These are phyloP conservation scores for Prenolepis imparis DNA, from an alignment of 2,888 invertebrate genomes.

Conservation along the genomic window DNA sequence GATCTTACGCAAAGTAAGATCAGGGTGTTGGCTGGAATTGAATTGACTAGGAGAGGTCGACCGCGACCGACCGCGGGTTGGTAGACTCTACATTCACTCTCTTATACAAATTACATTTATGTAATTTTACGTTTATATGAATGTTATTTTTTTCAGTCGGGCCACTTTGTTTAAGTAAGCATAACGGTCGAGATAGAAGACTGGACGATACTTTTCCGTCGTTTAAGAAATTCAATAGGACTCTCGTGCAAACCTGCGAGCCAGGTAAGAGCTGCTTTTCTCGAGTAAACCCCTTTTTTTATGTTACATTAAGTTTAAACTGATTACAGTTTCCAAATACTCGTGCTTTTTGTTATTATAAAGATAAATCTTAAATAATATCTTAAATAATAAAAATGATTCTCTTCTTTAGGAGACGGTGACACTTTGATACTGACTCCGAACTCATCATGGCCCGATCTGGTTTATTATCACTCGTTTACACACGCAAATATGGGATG, in stretches of 20 bases:
- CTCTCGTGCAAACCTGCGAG: conserved; percentile 91
- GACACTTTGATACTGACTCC: conserved; percentile 93
- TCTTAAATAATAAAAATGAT: background rate
- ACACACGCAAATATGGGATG: conserved; percentile 98
- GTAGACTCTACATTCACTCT: background rate
- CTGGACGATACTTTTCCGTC: conserved; percentile 92
- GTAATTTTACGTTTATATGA: background rate
- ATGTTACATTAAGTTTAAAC: background rate
- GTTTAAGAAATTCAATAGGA: conserved; percentile 95
- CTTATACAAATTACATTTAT: background rate
- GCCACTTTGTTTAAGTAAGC: conserved; percentile 91
- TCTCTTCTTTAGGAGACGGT: conserved; percentile 87
- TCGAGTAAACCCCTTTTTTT: background rate
- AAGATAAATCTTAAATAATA: background rate
- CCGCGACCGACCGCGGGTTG: conserved; percentile 91
- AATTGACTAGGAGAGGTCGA: conserved; percentile 93
- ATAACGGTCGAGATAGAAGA: conserved; percentile 91
- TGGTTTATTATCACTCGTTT: conserved; percentile 97
- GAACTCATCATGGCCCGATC: conserved; percentile 96
- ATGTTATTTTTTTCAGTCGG: conserved; percentile 88
- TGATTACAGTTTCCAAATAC: too few relatives aligned
- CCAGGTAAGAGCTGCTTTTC: conserved; percentile 81
- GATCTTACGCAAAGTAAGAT: conserved; percentile 91
- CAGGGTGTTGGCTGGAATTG: conserved; percentile 93
- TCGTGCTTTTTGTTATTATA: background rate